Conservation (phyloP, 2,113 vertebrate genomes). For the Polypterus senegalus region DNA sequence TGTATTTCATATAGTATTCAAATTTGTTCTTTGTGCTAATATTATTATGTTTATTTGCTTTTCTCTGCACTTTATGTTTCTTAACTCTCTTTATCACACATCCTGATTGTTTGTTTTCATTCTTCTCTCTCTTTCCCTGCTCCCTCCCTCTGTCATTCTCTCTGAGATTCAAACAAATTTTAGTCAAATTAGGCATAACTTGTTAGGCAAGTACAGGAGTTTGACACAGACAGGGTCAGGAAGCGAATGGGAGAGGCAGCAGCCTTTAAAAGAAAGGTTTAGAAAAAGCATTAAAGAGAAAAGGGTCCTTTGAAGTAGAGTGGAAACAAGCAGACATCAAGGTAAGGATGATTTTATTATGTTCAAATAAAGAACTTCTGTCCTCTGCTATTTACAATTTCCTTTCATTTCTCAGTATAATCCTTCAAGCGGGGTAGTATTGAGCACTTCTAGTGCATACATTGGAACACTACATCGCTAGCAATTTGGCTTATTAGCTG, state of each 20-base stretch:
- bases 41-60: background rate
- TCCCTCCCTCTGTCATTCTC: background rate
- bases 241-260: background rate
- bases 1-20: too few species aligned
- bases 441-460: too few species aligned
- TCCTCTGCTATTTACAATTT: too few species aligned
- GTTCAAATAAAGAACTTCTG: too few species aligned
- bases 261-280: background rate
- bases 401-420: too few species aligned
- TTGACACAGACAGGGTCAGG: background rate
- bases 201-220: background rate
- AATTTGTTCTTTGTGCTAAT: too few species aligned
- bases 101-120: background rate
- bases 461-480: too few species aligned
- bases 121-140: background rate
- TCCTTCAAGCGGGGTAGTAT: too few species aligned
- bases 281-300: background rate
- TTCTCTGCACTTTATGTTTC: background rate
- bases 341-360: too few species aligned
- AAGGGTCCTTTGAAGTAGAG: background rate
- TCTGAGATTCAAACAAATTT: conserved; percentile 2
- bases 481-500: too few species aligned
- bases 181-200: background rate
- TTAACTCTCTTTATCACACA: background rate
- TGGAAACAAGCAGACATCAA: too few species aligned